These are phyloP conservation scores for Pentamera pediparva DNA, from an alignment of 53 echinoderm and acorn worm species.

Conservation along the genomic window DNA sequence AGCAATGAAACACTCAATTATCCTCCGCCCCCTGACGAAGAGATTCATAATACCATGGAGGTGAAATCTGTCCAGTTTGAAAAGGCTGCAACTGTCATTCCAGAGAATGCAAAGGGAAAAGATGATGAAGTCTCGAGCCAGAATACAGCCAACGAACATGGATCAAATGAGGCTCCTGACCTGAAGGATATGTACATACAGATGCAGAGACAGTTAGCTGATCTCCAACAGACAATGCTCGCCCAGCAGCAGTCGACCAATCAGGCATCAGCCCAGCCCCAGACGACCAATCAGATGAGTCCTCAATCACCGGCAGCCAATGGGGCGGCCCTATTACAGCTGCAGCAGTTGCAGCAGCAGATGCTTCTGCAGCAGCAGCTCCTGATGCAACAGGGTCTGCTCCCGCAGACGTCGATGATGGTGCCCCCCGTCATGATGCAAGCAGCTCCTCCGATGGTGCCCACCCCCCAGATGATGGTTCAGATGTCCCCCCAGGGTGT, in stretches of 20 bases:
- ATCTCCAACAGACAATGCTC: neutral
- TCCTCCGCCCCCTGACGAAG: slow-evolving; percentile 67
- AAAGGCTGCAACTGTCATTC: slow-evolving; percentile 36
- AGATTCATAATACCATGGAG: slow-evolving; percentile 58
- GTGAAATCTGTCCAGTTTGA: slow-evolving; percentile 69
- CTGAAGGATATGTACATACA: slow-evolving; percentile 57
- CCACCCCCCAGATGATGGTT: slow-evolving; percentile 48
- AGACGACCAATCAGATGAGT: slow-evolving; percentile 36
- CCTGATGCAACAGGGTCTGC: slow-evolving; percentile 57
- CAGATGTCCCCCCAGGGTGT: neutral
- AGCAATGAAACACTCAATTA: slow-evolving; percentile 72
- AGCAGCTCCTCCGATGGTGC: slow-evolving; percentile 38
- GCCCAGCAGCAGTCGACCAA: slow-evolving; percentile 48
- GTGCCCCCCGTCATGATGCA: slow-evolving; percentile 24
- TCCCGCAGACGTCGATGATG: slow-evolving; percentile 45
- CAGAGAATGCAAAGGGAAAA: slow-evolving; percentile 1
- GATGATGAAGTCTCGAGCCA: neutral
- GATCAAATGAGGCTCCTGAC: slow-evolving; percentile 51
- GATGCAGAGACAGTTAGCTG: slow-evolving; percentile 74
- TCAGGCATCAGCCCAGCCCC: slow-evolving; percentile 34
- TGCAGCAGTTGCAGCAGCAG: slow-evolving; percentile 69
- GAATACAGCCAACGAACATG: slow-evolving; percentile 6
- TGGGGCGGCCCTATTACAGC: slow-evolving; percentile 46
- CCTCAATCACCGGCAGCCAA: too few relatives aligned
- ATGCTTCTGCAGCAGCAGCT: slow-evolving; percentile 65